These are phyloP conservation scores for Anseranas semipalmata DNA, from an alignment of 2,113 vertebrate species.

Conservation along the genomic window DNA sequence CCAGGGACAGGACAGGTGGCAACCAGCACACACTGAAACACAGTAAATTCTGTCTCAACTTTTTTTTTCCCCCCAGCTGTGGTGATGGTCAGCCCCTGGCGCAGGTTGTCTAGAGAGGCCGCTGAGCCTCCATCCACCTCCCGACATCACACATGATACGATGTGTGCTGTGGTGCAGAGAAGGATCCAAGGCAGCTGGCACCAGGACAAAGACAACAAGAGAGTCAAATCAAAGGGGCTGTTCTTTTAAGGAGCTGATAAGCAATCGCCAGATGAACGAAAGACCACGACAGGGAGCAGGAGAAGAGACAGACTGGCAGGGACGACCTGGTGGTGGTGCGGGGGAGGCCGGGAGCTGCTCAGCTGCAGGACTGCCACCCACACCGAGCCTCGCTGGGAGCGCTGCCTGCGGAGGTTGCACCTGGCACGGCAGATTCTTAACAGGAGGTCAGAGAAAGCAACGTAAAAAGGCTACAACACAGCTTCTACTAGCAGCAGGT, in stretches of 20 bases:
- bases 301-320: accelerated
- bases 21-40: not conserved
- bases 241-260: not conserved
- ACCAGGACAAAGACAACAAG: not conserved
- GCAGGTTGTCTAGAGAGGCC: not conserved
- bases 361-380: not conserved
- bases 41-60: not conserved
- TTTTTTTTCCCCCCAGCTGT: not conserved
- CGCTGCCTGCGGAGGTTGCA: accelerated
- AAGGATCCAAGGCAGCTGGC: too few relatives aligned
- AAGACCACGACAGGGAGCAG: not conserved
- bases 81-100: not conserved
- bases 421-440: accelerated
- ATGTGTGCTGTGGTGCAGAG: not conserved
- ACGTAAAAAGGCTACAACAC: accelerated
- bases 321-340: not conserved
- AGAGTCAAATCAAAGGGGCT: not conserved
- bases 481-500: not conserved
- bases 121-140: not conserved
- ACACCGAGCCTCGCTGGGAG: accelerated
- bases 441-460: not conserved
- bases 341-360: not conserved
- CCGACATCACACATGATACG: too few relatives aligned
- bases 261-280: not conserved
- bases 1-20: not conserved